Base-by-base conservation (phyloP, 2,888 invertebrate genomes). In the Oligia strigilis region DNA sequence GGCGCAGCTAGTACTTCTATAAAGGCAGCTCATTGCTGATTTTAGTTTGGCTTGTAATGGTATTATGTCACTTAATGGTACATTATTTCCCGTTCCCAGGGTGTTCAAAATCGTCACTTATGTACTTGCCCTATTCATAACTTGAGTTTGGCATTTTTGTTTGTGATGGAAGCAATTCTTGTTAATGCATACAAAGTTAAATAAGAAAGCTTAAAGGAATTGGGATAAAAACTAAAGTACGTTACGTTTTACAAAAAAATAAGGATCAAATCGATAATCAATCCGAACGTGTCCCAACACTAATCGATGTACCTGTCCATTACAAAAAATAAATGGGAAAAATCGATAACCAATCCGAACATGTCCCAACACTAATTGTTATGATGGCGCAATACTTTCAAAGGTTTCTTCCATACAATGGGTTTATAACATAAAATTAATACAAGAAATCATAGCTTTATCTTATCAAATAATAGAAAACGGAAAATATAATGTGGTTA, bases 121-220 rank as follows among this genome's bases (percentile, higher is more conserved):
- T 19, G 13, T 36, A 52, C 23, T 69, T 40, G 17, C 5, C 23
- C n/a, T 29, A 82, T 40, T 58, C 9, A 29, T 77, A 58, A 77
- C 9, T 29, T 11, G 4, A 36, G 19, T 71, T 49, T 43, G 43
- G 13, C n/a, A 19, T 73, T 69, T 67, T 46, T 17, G 1, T 55
- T 72, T 84, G 81, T 82, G 85, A 85, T 85, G 73, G 9, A 40
- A 72, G 70, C 60, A 73, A 82, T 69, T 36, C 8, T 71, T 66
- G 43, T 29, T 14, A 72, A 72, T 60, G 58, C 52, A 52, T 67
- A 52, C 6, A 72, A 64, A 52, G 6, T 49, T 40, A 65, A 70
- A 36, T 11, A 66, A 43, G 36, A 55, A 82, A 55, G 9, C n/a
- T 36, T 29, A 62, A 6, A 62, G 9, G 14, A 84, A 72, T 40